These are phyloP conservation scores for Argya squamiceps DNA, from an alignment of 2,797 vertebrate genomes.

Conservation along the genomic window DNA sequence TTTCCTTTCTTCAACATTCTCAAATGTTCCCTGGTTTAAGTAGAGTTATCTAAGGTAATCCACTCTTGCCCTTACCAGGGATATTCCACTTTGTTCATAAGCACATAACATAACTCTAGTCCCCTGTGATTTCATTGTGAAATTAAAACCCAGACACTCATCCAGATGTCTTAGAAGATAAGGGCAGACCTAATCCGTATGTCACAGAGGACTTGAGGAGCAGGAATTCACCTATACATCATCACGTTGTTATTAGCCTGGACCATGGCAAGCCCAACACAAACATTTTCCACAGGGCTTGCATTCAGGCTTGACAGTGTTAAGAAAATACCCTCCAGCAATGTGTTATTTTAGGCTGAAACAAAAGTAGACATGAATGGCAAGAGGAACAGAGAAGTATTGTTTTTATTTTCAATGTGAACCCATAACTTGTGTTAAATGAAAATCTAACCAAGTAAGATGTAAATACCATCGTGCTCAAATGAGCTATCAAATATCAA, in stretches of 20 bases:
- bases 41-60: slow-evolving; percentile 91
- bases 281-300: slow-evolving; percentile 77
- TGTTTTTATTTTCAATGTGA: slow-evolving; percentile 80
- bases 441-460: slow-evolving; percentile 76
- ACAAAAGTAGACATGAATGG: slow-evolving; percentile 85
- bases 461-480: slow-evolving; percentile 72
- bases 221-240: slow-evolving; percentile 93
- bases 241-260: slow-evolving; percentile 90
- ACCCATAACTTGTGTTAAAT: slow-evolving; percentile 79
- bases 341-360: slow-evolving; percentile 86
- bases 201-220: slow-evolving; percentile 84
- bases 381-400: slow-evolving; percentile 82
- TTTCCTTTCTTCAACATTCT: slow-evolving; percentile 90
- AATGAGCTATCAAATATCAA: slow-evolving; percentile 78
- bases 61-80: slow-evolving; percentile 85
- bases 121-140: slow-evolving; percentile 84
- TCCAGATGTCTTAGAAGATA: slow-evolving; percentile 94
- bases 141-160: slow-evolving; percentile 89
- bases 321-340: slow-evolving; percentile 83
- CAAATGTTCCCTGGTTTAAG: slow-evolving; percentile 89
- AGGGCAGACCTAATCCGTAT: slow-evolving; percentile 84
- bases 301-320: slow-evolving; percentile 72
- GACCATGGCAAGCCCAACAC: slow-evolving; percentile 74
- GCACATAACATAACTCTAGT: slow-evolving; percentile 78
- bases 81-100: slow-evolving; percentile 85